A percentile compares a stretch with the other conserved stretches of the same genome.
Evolutionary conservation across 64 coral and sea anemone genomes (phyloP).

Genomic region (Cladopsammia gracilis): DNA sequence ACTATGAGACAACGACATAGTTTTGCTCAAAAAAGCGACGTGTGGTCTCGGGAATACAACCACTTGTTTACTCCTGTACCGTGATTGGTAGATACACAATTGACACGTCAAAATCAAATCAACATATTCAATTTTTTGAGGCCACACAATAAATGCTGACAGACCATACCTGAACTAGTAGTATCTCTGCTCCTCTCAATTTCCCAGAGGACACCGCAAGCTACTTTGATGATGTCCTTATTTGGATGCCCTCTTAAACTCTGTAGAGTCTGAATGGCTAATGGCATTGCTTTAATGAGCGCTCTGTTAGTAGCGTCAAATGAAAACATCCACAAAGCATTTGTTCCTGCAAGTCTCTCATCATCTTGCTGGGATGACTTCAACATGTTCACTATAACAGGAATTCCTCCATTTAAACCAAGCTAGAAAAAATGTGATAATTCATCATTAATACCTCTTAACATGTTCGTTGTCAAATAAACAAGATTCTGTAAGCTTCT

Average conservation of each 20-base stretch:
- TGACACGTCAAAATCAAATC: too few relatives aligned
- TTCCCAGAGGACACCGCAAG: slow-evolving; percentile 31
- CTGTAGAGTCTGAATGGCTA: slow-evolving; percentile 7
- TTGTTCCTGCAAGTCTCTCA: slow-evolving; percentile 8
- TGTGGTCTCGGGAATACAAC: too few relatives aligned
- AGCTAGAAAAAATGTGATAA: not conserved
- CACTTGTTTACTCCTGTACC: too few relatives aligned
- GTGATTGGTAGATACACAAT: too few relatives aligned
- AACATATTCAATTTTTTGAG: too few relatives aligned
- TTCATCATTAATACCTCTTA: too few relatives aligned
- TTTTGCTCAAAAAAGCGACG: too few relatives aligned
- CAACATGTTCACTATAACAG: not conserved
- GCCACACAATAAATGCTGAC: not conserved
- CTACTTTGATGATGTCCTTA: not conserved
- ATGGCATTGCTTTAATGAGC: slow-evolving; percentile 17
- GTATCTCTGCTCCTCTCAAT: slow-evolving; percentile 10
- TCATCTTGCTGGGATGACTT: not conserved
- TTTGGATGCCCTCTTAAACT: not conserved
- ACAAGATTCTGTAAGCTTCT: too few relatives aligned
- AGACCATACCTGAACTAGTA: not conserved
- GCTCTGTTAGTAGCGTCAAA: slow-evolving; percentile 22
- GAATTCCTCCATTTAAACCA: slow-evolving; percentile 20
- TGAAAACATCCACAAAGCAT: slow-evolving; percentile 39
- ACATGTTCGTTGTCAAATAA: too few relatives aligned
- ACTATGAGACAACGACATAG: too few relatives aligned